Base-by-base conservation (phyloP, 2,888 invertebrate genomes). In the Hypomecis punctinalis region DNA sequence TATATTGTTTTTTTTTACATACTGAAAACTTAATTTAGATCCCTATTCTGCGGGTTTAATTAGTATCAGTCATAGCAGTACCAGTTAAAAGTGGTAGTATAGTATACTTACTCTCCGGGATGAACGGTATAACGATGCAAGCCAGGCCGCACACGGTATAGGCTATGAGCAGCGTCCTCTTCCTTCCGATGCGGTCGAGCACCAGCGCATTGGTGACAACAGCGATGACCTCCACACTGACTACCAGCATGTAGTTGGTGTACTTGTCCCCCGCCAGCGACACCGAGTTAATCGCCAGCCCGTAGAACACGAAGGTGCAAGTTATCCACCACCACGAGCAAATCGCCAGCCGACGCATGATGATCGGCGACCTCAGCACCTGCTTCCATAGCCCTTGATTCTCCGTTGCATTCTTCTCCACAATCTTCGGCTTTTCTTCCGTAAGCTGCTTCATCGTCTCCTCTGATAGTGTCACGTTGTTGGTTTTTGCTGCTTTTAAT, bases 291-390 rank as follows among this genome's bases (percentile, higher is more conserved):
- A 97, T 92, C 5, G 96, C 96, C 60, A 97, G 87, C 0, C 97
- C 97, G 79, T 96, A 97, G 85, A 96, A 97, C 47, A 97, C 95
- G 72, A 97, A 95, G 0, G 96, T 95, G 74, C 96, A 96, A 0
- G 96, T 95, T 47, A 96, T 94, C 97, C 97, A 97, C 90, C 96
- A 96, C 85, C 90, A 92, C 4, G 91, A 91, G 59, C 91, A 91
- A 13, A 91, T 90, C 1, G 86, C 89, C 42, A 92, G 72, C 2
- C 92, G 82, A 7, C 70, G 85, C 88, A 90, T 87, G 47, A 92
- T 90, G 23, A 91, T 89, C 0, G 88, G 90, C 0, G 92, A 93
- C 8, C 74, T 78, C 23, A 91, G 56, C 67, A 91, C 90, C 66
- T 90, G 90, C 70, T 80, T 82, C 86, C 86, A 86, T 6, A 91